These are phyloP conservation scores for Heteromurus nitidus DNA, from an alignment of 2,888 invertebrate genomes.

Conservation along the genomic window DNA sequence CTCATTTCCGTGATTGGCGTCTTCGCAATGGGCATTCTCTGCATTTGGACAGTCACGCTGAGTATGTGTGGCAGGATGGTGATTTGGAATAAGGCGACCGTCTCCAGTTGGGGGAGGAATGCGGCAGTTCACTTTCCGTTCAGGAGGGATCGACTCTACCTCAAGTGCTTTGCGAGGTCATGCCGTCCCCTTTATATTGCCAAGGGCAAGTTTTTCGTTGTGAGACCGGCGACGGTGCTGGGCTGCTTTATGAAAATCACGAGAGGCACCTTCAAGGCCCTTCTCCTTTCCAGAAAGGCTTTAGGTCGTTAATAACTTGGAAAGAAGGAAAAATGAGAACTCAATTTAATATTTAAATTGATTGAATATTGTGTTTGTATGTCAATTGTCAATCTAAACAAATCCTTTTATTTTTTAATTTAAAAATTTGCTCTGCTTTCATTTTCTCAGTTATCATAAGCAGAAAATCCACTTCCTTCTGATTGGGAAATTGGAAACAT, in stretches of 20 bases:
- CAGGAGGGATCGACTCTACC: background rate
- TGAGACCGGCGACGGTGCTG: constrained; percentile 8
- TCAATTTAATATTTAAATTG: too few relatives aligned
- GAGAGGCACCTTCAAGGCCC: background rate
- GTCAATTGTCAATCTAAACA: too few relatives aligned
- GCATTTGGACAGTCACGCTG: background rate
- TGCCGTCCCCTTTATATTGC: background rate
- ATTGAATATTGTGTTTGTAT: too few relatives aligned
- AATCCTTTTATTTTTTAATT: too few relatives aligned
- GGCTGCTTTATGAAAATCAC: background rate
- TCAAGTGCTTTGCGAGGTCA: background rate
- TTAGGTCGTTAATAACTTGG: background rate
- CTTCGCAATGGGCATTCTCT: background rate
- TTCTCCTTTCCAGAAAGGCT: constrained; percentile 9
- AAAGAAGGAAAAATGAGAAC: too few relatives aligned
- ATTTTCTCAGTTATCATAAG: too few relatives aligned
- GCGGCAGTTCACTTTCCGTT: too few relatives aligned
- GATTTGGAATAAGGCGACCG: background rate
- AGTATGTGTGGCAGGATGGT: background rate
- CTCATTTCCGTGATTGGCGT: background rate
- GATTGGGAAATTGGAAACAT: too few relatives aligned
- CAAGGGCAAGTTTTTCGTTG: constrained; percentile 16
- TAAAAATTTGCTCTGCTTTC: too few relatives aligned
- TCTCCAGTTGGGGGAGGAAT: background rate
- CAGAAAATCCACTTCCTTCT: too few relatives aligned